Percentiles rank a stretch among this genome's conserved stretches.
Conservation (phyloP, 1,140 invertebrate genomes). For the Papilio machaon region DNA sequence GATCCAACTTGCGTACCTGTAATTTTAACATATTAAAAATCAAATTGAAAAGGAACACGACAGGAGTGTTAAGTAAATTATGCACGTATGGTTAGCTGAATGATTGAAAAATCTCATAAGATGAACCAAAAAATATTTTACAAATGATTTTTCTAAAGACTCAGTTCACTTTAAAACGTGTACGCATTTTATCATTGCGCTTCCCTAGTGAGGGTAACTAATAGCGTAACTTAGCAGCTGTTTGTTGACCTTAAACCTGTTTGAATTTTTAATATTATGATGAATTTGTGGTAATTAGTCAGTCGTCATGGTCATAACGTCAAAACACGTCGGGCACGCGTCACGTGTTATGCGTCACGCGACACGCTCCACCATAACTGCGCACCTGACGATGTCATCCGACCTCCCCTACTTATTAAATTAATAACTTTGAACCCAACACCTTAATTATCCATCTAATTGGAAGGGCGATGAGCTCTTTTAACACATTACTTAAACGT, state of each 20-base stretch:
- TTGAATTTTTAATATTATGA: slow-evolving; percentile 8
- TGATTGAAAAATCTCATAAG: too few species aligned
- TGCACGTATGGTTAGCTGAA: too few species aligned
- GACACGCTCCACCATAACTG: slow-evolving; percentile 46
- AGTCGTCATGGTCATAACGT: slow-evolving; percentile 20
- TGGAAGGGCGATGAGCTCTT: slow-evolving; percentile 77
- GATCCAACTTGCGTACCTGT: background rate
- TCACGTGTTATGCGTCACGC: slow-evolving; percentile 35
- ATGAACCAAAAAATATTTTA: too few species aligned
- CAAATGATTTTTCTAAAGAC: background rate
- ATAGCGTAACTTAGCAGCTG: slow-evolving; percentile 13
- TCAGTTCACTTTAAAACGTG: background rate
- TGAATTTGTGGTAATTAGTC: slow-evolving; percentile 16
- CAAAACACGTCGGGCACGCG: slow-evolving; percentile 17
- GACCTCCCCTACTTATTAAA: slow-evolving; percentile 78
- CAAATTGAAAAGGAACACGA: too few species aligned
- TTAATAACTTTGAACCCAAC: slow-evolving; percentile 80
- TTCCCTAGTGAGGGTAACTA: background rate
- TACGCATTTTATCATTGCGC: background rate
- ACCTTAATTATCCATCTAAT: slow-evolving; percentile 78
- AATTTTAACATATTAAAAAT: too few species aligned
- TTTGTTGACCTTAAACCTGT: slow-evolving; percentile 11
- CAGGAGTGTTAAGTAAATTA: too few species aligned
- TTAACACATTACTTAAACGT: slow-evolving; percentile 75
- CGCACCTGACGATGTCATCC: slow-evolving; percentile 72